phyloP scores from a whole-genome alignment of 2,888 invertebrate genomes.

The Melanostoma scalare region DNA sequence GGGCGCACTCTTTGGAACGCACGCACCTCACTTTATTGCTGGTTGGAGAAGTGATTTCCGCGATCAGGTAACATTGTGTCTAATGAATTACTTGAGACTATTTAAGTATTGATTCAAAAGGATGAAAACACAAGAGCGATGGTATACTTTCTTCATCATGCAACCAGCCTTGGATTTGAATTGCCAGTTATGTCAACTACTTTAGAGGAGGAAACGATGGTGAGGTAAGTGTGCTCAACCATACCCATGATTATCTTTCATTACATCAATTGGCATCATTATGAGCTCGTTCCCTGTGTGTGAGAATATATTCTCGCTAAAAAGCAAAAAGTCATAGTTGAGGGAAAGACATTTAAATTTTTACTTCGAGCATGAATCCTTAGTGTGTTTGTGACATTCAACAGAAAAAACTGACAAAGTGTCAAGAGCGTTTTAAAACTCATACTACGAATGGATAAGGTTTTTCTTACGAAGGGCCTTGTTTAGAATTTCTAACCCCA shows the following conservation, averaged over 20 bases:
- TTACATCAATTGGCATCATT: slow-evolving; percentile 17
- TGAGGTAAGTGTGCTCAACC: slow-evolving; percentile 77
- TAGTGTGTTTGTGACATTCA: no score
- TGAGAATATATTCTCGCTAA: not conserved
- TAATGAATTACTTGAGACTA: slow-evolving; percentile 1
- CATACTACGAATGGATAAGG: no score
- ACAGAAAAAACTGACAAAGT: no score
- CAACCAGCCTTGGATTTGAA: slow-evolving; percentile 86
- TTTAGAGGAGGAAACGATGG: slow-evolving; percentile 78
- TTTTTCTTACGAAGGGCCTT: no score
- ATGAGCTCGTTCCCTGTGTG: slow-evolving; percentile 29
- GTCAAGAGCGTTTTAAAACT: no score
- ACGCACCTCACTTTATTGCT: slow-evolving; percentile 90
- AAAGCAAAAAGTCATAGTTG: not conserved
- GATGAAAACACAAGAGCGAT: slow-evolving; percentile 91
- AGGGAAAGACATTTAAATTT: not conserved
- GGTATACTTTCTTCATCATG: slow-evolving; percentile 90
- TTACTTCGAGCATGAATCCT: no score
- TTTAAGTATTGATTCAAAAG: slow-evolving; percentile 78
- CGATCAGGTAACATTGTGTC: slow-evolving; percentile 81
- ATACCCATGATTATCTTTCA: slow-evolving; percentile 27
- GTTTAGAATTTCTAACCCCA: no score
- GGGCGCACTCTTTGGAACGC: slow-evolving; percentile 91
- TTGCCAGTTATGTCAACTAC: slow-evolving; percentile 82
- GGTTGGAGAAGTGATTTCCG: slow-evolving; percentile 94